These are phyloP conservation scores for Poeciliopsis turrubarensis DNA, from an alignment of 2,113 vertebrate species.

Conservation along the genomic window DNA sequence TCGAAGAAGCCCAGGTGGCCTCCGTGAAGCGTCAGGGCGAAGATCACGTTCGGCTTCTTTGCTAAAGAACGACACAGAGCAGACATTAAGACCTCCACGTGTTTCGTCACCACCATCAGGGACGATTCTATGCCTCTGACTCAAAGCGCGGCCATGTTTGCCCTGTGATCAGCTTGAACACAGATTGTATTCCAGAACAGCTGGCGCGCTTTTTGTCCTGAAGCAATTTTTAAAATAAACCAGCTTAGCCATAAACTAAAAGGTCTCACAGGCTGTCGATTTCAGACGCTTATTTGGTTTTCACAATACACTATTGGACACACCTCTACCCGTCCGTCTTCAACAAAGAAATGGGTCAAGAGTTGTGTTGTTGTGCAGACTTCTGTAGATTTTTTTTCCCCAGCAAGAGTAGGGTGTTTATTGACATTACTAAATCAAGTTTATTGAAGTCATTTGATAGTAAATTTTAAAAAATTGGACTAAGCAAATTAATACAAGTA, in stretches of 20 bases:
- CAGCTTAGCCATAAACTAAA: background rate
- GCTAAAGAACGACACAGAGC: constrained; percentile 70
- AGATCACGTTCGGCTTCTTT: constrained; percentile 94
- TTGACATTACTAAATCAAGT: background rate
- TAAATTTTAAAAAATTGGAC: background rate
- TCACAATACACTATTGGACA: background rate
- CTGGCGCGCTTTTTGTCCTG: background rate
- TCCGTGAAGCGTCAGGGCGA: constrained; percentile 92
- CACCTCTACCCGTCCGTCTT: background rate
- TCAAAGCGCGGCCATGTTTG: no score
- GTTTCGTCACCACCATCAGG: background rate
- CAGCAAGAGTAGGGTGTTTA: background rate
- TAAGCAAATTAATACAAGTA: background rate
- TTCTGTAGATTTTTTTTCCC: background rate
- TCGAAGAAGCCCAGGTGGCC: constrained; percentile 99
- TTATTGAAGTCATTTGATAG: no score
- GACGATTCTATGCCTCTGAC: background rate
- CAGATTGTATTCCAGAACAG: background rate
- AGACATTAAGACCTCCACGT: background rate
- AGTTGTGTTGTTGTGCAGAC: background rate
- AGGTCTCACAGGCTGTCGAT: background rate
- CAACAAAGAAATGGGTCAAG: background rate
- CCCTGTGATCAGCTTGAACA: no score
- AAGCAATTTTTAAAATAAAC: background rate
- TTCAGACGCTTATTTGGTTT: background rate